Evolutionary conservation across 2,113 vertebrate species (phyloP).

Genomic region (cat (Felis catus)): DNA sequence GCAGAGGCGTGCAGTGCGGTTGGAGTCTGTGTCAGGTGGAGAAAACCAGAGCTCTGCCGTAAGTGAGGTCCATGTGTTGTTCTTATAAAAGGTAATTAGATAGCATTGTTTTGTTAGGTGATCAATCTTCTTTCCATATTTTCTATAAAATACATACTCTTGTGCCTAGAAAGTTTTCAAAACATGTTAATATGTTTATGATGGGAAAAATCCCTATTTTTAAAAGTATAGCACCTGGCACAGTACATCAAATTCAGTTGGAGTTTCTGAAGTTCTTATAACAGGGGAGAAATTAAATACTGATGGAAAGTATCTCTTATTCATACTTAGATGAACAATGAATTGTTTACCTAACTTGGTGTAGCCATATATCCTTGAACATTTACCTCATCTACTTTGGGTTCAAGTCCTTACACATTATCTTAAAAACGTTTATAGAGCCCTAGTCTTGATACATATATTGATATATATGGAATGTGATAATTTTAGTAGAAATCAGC

Average conservation of each 20-base stretch:
- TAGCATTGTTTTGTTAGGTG: not conserved
- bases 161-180: not conserved
- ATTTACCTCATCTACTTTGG: not conserved
- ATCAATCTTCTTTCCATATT: not conserved
- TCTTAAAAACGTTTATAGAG: not conserved
- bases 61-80: constrained; percentile 66
- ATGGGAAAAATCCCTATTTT: not conserved
- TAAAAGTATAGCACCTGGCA: not conserved
- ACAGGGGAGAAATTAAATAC: not conserved
- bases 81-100: not conserved
- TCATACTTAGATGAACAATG: not conserved
- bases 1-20: constrained; percentile 88
- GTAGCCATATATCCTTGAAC: not conserved
- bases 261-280: not conserved
- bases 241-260: not conserved
- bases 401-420: not conserved
- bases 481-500: not conserved
- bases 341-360: not conserved
- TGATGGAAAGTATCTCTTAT: not conserved
- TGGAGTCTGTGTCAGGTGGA: constrained; percentile 88
- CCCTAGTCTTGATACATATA: not conserved
- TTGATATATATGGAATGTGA: not conserved
- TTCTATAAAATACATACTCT: not conserved
- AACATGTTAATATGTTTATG: not conserved
- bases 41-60: constrained; percentile 91